Percentiles rank a stretch among this genome's conserved stretches.
Evolutionary conservation across 2,888 invertebrate species (phyloP).

Genomic region (Cerastis leucographa): DNA sequence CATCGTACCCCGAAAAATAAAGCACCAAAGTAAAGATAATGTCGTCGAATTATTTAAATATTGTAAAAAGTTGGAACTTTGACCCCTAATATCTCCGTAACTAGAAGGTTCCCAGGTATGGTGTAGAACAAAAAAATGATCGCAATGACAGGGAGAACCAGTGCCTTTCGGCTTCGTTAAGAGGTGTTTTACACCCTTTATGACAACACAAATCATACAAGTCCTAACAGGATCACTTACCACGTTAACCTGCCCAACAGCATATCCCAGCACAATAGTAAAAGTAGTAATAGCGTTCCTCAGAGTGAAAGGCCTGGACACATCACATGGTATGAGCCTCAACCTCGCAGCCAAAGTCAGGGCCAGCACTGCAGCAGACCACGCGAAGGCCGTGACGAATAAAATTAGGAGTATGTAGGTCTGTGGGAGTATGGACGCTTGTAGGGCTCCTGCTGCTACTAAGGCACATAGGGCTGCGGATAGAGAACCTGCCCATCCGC

Average conservation of each 20-base stretch:
- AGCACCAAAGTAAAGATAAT: no score
- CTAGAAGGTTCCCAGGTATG: no score
- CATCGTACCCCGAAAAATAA: no score
- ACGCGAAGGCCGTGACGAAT: conserved; percentile 97
- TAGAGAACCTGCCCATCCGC: conserved; percentile 95
- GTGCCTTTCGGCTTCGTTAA: no score
- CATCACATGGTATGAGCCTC: conserved; percentile 96
- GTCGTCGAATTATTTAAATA: no score
- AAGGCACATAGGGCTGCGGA: conserved; percentile 94
- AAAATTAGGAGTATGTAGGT: conserved; percentile 95
- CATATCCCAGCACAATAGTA: conserved; percentile 96
- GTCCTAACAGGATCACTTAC: no score
- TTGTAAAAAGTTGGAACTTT: no score
- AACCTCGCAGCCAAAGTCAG: conserved; percentile 95
- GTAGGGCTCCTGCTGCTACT: conserved; percentile 94
- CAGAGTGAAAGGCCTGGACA: conserved; percentile 95
- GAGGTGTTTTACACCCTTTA: no score
- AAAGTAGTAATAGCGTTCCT: conserved; percentile 96
- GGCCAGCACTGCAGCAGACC: conserved; percentile 97
- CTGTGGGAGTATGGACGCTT: conserved; percentile 94
- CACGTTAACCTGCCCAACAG: conserved; percentile 98
- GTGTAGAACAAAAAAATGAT: no score
- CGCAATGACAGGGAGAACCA: no score
- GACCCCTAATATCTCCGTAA: no score
- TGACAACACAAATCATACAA: no score